These are phyloP conservation scores for Pyrochroa serraticornis DNA, from an alignment of 2,888 invertebrate genomes.

Conservation along the genomic window DNA sequence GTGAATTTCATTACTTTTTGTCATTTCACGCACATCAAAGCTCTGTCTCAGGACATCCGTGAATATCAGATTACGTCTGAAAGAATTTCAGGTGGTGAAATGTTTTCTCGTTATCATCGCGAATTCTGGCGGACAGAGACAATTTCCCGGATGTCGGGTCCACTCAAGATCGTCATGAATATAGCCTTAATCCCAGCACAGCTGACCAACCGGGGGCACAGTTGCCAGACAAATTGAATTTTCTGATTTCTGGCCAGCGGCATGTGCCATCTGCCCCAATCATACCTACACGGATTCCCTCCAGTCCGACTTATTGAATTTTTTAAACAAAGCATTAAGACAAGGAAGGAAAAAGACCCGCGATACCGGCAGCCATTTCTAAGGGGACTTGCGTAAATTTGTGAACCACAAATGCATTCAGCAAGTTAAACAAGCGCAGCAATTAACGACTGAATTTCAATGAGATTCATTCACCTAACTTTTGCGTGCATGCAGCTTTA, in stretches of 20 bases:
- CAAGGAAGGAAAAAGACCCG: neutral
- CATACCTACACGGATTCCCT: constrained; percentile 1
- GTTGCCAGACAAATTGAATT: constrained; percentile 43
- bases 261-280: constrained; percentile 34
- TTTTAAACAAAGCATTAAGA: constrained; percentile 3
- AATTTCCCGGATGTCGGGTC: constrained; percentile 38
- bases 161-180: constrained; percentile 36
- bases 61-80: constrained; percentile 14
- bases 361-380: neutral
- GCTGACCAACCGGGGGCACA: constrained; percentile 37
- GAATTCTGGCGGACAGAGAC: constrained; percentile 20
- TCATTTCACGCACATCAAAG: constrained; percentile 7
- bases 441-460: neutral
- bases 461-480: no score
- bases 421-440: neutral
- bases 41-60: constrained; percentile 12
- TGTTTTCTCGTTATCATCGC: constrained; percentile 24
- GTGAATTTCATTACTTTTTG: constrained; percentile 13
- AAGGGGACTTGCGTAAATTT: neutral
- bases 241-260: constrained; percentile 41
- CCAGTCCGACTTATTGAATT: constrained; percentile 14
- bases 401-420: neutral
- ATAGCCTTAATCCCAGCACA: constrained; percentile 35
- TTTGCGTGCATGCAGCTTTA: no score
- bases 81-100: constrained; percentile 23